Conservation (phyloP, 2,113 vertebrate genomes). For the Tragelaphus imberbis region DNA sequence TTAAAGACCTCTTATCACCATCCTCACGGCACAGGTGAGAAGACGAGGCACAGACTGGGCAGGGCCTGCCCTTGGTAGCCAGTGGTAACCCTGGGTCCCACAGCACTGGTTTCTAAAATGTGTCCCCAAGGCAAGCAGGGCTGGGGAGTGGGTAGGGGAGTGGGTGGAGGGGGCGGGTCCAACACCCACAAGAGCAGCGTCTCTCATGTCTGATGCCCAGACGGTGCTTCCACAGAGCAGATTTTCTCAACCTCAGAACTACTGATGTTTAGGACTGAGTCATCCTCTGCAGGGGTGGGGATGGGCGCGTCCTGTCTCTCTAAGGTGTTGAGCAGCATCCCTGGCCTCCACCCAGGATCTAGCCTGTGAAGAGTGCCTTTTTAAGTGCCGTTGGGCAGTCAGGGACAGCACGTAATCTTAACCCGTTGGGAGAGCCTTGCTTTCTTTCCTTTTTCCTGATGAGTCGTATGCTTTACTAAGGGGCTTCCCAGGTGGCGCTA, state of each 20-base stretch:
- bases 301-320: not conserved
- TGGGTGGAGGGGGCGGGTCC: not conserved
- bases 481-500: not conserved
- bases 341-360: not conserved
- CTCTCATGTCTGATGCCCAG: not conserved
- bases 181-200: not conserved
- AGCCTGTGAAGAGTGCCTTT: not conserved
- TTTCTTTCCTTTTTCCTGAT: not conserved
- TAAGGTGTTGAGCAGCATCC: not conserved
- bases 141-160: not conserved
- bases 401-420: not conserved
- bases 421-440: too few species aligned
- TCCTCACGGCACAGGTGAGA: not conserved
- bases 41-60: not conserved
- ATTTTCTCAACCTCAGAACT: not conserved
- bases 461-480: not conserved
- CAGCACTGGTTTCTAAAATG: not conserved
- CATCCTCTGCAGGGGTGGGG: not conserved
- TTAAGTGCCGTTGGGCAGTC: accelerated
- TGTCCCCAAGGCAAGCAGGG: not conserved
- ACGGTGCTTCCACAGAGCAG: not conserved
- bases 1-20: not conserved
- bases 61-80: not conserved
- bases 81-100: not conserved
- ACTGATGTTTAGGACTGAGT: too few species aligned